phyloP scores from a whole-genome alignment of 2,113 vertebrate genomes.

The Trematomus loennbergii region DNA sequence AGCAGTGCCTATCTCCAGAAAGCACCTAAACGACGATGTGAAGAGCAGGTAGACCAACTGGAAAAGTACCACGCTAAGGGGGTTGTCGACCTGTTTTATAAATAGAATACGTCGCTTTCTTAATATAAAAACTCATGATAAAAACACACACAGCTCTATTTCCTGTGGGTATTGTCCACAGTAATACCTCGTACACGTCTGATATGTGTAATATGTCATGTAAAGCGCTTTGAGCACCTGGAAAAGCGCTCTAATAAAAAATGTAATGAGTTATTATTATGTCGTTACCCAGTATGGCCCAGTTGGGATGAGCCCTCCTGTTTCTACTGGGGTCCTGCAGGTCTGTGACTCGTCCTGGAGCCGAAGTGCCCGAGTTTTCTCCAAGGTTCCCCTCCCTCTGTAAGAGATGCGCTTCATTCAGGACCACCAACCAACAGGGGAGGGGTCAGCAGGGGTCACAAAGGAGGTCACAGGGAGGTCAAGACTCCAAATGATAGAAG shows the following conservation, averaged over 20 bases:
- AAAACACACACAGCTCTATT: slow-evolving; percentile 31
- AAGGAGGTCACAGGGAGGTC: slow-evolving; percentile 54
- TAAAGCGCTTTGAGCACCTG: too few relatives aligned
- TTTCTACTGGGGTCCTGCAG: slow-evolving; percentile 83
- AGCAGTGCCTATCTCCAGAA: too few relatives aligned
- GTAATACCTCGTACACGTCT: too few relatives aligned
- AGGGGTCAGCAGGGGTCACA: slow-evolving; percentile 49
- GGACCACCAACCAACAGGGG: slow-evolving; percentile 60
- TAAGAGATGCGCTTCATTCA: slow-evolving; percentile 81
- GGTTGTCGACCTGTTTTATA: too few relatives aligned
- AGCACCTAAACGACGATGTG: too few relatives aligned
- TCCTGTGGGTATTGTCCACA: too few relatives aligned
- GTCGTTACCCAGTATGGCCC: slow-evolving; percentile 83
- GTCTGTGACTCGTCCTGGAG: slow-evolving; percentile 69
- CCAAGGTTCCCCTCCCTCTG: slow-evolving; percentile 81
- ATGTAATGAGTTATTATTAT: too few relatives aligned
- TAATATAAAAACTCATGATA: slow-evolving; percentile 28
- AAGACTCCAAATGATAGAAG: slow-evolving; percentile 26
- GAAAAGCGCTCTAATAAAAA: too few relatives aligned
- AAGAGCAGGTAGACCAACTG: too few relatives aligned
- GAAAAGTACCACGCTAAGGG: too few relatives aligned
- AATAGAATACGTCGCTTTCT: neutral
- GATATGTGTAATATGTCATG: too few relatives aligned
- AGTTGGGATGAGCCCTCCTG: slow-evolving; percentile 85
- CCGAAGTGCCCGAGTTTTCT: slow-evolving; percentile 62